These are phyloP conservation scores for Sitophilus oryzae DNA, from an alignment of 1,140 invertebrate genomes.

Conservation along the genomic window DNA sequence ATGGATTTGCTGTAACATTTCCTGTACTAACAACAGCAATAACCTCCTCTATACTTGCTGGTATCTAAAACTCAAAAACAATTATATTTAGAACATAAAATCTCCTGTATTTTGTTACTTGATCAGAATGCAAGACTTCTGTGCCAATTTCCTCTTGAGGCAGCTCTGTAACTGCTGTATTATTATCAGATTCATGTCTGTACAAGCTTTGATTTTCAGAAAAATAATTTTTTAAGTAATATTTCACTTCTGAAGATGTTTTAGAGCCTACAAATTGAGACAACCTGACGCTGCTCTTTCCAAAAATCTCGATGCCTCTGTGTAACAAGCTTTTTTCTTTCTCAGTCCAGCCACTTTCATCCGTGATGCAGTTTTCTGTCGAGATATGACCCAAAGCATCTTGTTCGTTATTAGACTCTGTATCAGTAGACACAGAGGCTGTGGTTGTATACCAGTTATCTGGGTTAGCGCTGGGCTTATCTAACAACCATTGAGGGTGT, in stretches of 20 bases:
- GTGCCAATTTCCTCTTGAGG: neutral
- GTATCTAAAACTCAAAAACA: conserved; percentile 37
- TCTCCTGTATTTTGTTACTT: conserved; percentile 20
- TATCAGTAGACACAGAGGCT: conserved; percentile 10
- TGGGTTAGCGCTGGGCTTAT: conserved; percentile 50
- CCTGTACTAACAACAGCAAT: conserved; percentile 50
- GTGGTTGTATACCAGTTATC: conserved; percentile 38
- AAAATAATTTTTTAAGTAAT: conserved; percentile 47
- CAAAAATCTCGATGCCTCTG: conserved; percentile 59
- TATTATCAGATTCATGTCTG: neutral
- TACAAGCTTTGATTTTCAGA: conserved; percentile 25
- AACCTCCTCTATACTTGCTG: conserved; percentile 50
- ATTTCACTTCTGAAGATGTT: conserved; percentile 55
- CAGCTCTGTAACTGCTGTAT: neutral
- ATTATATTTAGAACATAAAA: conserved; percentile 3
- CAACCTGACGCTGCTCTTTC: conserved; percentile 55
- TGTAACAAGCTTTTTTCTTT: conserved; percentile 54
- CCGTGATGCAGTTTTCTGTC: conserved; percentile 40
- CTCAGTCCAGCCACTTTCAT: conserved; percentile 48
- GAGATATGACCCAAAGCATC: conserved; percentile 26
- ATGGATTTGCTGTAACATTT: conserved; percentile 43
- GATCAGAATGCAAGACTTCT: conserved; percentile 32
- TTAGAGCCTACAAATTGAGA: conserved; percentile 59
- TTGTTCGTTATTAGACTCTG: conserved; percentile 14
- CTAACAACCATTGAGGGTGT: conserved; percentile 61